A percentile compares a stretch with the other conserved stretches of the same genome.
Evolutionary conservation across 1,140 invertebrate genomes (phyloP).

Genomic region (Oncopodura yosiiana): DNA sequence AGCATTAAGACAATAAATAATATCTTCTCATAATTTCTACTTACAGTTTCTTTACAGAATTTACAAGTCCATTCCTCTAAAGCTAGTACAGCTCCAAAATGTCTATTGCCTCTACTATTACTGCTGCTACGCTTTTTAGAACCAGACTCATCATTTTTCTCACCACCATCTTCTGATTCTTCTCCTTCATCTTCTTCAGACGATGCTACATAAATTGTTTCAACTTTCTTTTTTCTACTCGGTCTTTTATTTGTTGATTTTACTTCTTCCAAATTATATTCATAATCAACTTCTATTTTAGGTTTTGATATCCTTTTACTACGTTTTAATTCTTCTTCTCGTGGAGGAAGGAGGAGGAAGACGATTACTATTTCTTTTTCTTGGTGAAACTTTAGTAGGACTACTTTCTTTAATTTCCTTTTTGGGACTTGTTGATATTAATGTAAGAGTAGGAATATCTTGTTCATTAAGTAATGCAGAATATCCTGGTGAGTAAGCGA

Average conservation of each 20-base stretch:
- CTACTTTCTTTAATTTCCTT: neutral
- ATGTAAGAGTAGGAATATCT: conserved; percentile 44
- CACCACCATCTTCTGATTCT: neutral
- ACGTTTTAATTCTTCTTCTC: no score
- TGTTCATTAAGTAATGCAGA: neutral
- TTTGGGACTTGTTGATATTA: conserved; percentile 34
- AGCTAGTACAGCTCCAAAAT: conserved; percentile 4
- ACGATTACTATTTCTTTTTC: no score
- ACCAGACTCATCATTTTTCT: neutral
- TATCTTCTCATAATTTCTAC: neutral
- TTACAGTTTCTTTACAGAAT: conserved; percentile 18
- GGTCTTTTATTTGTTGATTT: no score
- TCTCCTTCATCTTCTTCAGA: neutral
- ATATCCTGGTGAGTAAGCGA: conserved; percentile 49
- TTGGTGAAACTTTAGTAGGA: no score
- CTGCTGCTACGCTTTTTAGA: neutral
- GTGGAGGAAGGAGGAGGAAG: no score
- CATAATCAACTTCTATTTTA: no score
- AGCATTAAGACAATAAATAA: neutral
- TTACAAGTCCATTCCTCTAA: conserved; percentile 24
- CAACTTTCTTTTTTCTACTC: no score
- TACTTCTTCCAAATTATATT: no score
- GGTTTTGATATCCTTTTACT: no score
- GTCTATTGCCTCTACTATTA: neutral
- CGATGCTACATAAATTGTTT: no score